Evolutionary conservation across 2,888 invertebrate genomes (phyloP).

Genomic region (Nomada goodeniana): DNA sequence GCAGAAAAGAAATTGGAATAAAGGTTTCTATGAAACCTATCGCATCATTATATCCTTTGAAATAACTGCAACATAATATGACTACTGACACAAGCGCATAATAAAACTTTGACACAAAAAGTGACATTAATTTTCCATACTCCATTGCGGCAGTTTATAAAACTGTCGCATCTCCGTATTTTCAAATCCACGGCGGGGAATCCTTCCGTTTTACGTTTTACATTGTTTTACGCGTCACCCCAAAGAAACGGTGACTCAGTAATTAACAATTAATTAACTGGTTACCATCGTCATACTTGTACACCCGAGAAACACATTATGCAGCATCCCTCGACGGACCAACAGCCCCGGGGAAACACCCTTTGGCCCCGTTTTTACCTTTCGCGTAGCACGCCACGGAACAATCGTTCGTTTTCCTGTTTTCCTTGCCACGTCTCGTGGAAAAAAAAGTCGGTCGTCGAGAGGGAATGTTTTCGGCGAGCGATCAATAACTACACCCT

Average conservation of each 20-base stretch:
- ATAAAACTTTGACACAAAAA: no score
- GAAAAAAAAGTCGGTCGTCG: constrained; percentile 58
- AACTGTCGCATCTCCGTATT: no score
- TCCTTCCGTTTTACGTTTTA: background rate
- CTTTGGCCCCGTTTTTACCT: background rate
- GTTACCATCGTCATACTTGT: constrained; percentile 26
- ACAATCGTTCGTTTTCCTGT: constrained; percentile 40
- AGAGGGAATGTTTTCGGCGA: constrained; percentile 56
- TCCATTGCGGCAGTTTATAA: no score
- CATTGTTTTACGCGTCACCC: no score
- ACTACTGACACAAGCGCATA: no score
- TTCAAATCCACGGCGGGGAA: background rate
- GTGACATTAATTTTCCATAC: no score
- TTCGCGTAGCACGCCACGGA: constrained; percentile 3
- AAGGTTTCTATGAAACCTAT: no score
- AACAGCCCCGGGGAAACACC: constrained; percentile 18
- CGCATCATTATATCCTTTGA: no score
- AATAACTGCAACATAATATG: no score
- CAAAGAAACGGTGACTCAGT: background rate
- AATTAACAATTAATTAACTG: constrained; percentile 24
- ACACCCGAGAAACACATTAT: constrained; percentile 8
- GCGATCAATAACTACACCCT: constrained; percentile 57
- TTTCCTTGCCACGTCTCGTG: constrained; percentile 21
- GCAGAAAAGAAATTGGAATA: no score
- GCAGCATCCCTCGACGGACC: constrained; percentile 29